Base-by-base conservation (phyloP, 2,888 invertebrate species). In the Subacronicta megacephala region DNA sequence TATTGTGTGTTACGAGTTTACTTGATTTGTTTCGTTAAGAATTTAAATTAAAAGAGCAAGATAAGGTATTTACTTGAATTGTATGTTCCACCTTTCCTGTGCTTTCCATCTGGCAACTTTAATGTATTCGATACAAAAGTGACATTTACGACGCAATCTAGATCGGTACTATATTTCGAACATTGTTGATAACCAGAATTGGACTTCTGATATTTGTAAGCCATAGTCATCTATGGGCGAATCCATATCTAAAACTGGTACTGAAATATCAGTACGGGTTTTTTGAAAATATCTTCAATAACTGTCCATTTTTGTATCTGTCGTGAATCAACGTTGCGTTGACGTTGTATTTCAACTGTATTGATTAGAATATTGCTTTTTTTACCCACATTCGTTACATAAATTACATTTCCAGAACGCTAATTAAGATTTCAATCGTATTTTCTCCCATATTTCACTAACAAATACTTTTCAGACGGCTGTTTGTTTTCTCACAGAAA, bases 391-490 rank as follows among this genome's bases (percentile, higher is more conserved):
- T 47, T 36, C 17, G 33, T 40, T 29, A 58, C 17, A 23, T 40
- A 29, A 47, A 62, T 38, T 38, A 51, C 17, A 31, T 26, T 15
- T 18, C 10, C 26, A 29, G 41, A 33, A 42, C 37, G 37, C 26
- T 33, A 52, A 70, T 57, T 66, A 57, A 70, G 58, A 66, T 70
- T 70, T 45, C 33, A 42, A 70, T 50, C 71, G 40, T 45, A 66
- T 41, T 65, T 65, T 62, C 50, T 16, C 52, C 38, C 45, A 59
- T 66, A 59, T 36, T 75, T 71, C 47, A 74, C 55, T 35, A 13
- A 49, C 17, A 57, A 56, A 69, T 62, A 50, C 12, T 45, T 38
- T 35, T 52, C 12, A 52, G 65, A 63, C 65, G 45, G n/a, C 26
- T 52, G 53, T 66, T 52, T 57, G 45, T 70, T 65, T 70, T 58